A percentile compares a stretch with the other conserved stretches of the same genome.
Evolutionary conservation across 2,888 invertebrate genomes (phyloP).

Genomic region (Drosophila mimica): DNA sequence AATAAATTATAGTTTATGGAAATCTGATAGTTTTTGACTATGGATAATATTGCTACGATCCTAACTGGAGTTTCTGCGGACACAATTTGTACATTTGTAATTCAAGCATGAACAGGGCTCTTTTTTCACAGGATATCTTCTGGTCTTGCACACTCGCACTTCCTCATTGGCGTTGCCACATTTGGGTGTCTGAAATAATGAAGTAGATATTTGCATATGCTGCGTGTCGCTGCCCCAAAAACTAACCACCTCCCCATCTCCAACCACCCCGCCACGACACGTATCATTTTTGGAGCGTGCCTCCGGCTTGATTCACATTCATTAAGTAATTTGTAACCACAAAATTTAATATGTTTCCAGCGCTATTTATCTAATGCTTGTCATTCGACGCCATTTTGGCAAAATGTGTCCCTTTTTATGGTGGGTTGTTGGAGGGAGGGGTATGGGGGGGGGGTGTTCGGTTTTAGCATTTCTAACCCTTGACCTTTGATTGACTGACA

Average conservation of each 20-base stretch:
- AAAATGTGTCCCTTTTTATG: constrained; percentile 51
- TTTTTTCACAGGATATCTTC: background rate
- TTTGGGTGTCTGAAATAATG: background rate
- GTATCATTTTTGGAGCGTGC: constrained; percentile 28
- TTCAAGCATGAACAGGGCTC: rapidly evolving
- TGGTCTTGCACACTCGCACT: background rate
- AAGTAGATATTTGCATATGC: constrained; percentile 54
- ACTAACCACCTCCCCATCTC: background rate
- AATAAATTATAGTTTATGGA: background rate
- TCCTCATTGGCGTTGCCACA: background rate
- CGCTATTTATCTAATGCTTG: constrained; percentile 71
- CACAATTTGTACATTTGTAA: background rate
- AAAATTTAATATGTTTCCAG: constrained; percentile 73
- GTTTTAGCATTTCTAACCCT: constrained; percentile 42
- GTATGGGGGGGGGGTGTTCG: too few relatives aligned
- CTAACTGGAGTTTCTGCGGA: background rate
- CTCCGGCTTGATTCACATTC: constrained; percentile 58
- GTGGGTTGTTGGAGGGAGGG: background rate
- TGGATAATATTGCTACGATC: rapidly evolving
- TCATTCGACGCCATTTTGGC: constrained; percentile 33
- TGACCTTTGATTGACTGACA: constrained; percentile 80
- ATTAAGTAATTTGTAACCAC: constrained; percentile 77
- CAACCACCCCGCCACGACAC: too few relatives aligned
- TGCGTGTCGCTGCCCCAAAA: constrained; percentile 1
- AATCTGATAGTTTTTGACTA: background rate